Conservation (phyloP, 2,797 vertebrate genomes). For the Catharus ustulatus region DNA sequence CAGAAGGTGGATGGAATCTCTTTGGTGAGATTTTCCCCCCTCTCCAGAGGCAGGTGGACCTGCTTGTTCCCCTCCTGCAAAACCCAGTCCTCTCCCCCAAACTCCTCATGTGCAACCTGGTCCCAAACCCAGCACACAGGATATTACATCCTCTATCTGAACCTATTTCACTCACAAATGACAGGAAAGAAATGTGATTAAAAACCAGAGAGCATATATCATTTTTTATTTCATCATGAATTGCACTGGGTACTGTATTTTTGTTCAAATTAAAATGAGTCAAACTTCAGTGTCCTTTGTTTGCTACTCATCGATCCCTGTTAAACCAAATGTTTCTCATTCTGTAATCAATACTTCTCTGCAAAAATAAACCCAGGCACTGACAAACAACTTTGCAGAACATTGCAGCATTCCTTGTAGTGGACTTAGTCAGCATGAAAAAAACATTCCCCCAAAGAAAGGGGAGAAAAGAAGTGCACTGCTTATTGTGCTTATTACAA, state of each 20-base stretch:
- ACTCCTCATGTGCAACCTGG: not conserved
- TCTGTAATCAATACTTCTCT: constrained; percentile 76
- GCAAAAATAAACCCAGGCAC: constrained; percentile 72
- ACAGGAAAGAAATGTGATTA: constrained; percentile 7
- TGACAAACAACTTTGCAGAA: constrained; percentile 73
- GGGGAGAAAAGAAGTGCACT: not conserved
- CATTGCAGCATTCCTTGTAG: constrained; percentile 30
- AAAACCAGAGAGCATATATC: not conserved
- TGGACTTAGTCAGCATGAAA: constrained; percentile 56
- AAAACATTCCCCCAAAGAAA: constrained; percentile 44
- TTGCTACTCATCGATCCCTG: constrained; percentile 70
- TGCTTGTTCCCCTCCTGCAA: not conserved
- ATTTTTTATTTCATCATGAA: constrained; percentile 20
- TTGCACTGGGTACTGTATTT: constrained; percentile 7
- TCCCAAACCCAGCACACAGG: not conserved
- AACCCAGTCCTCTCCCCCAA: not conserved
- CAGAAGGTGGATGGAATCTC: not conserved
- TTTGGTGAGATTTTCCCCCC: not conserved
- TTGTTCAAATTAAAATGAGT: constrained; percentile 68
- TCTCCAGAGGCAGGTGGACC: not conserved
- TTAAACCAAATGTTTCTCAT: constrained; percentile 79
- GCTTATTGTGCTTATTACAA: constrained; percentile 40
- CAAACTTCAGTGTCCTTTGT: constrained; percentile 71
- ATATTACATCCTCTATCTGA: not conserved
- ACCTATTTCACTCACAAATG: not conserved